Evolutionary conservation across 2,888 invertebrate genomes (phyloP).

Genomic region (Microplitis deprimator): DNA sequence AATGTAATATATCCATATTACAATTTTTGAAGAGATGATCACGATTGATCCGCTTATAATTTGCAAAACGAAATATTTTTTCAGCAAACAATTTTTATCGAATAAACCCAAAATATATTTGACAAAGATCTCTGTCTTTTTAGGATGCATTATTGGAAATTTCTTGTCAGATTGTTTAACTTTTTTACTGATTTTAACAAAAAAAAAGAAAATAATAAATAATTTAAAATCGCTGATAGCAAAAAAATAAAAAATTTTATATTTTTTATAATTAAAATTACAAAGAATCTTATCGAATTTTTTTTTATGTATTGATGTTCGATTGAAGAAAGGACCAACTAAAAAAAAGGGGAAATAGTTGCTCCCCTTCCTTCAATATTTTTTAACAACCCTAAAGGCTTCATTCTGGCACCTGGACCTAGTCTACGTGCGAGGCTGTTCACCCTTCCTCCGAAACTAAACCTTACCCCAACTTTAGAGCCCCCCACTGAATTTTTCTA

Average conservation of each 20-base stretch:
- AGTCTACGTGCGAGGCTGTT: slow-evolving; percentile 52
- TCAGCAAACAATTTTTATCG: background rate
- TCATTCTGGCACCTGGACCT: slow-evolving; percentile 57
- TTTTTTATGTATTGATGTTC: slow-evolving; percentile 23
- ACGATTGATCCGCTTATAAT: background rate
- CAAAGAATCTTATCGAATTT: slow-evolving; percentile 3
- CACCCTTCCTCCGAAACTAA: slow-evolving; percentile 56
- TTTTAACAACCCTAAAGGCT: slow-evolving; percentile 51
- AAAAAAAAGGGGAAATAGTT: slow-evolving; percentile 30
- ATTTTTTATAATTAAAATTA: background rate
- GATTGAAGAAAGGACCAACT: slow-evolving; percentile 29
- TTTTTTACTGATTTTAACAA: too few species aligned
- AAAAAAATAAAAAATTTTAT: too few species aligned
- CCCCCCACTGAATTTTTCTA: slow-evolving; percentile 44
- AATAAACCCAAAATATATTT: too few species aligned
- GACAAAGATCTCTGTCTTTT: too few species aligned
- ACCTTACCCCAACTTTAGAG: slow-evolving; percentile 53
- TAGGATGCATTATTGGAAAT: too few species aligned
- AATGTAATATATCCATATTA: slow-evolving; percentile 50
- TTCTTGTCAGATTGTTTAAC: too few species aligned
- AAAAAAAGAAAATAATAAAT: too few species aligned
- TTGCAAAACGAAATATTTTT: background rate
- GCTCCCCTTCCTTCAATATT: slow-evolving; percentile 41
- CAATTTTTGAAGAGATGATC: slow-evolving; percentile 19
- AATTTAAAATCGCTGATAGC: too few species aligned